Conservation (phyloP, 2,888 invertebrate species). For the Cordilura impudica region DNA sequence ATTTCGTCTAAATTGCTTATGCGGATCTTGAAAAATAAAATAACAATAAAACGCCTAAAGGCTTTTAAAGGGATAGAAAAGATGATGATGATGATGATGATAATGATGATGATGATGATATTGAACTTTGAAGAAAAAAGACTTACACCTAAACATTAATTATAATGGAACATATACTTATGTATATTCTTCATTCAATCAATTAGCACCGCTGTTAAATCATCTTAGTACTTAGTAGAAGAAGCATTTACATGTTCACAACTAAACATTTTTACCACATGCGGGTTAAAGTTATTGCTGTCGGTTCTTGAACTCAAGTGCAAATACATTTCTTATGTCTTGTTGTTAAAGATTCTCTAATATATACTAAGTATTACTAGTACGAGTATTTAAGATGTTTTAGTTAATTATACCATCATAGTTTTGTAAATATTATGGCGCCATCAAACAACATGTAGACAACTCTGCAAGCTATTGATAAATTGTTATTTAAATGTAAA, state of each 20-base stretch:
- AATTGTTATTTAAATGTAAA: not conserved
- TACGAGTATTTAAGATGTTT: conserved; percentile 8
- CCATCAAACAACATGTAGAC: not conserved
- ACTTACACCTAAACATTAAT: not conserved
- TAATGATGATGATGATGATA: not conserved
- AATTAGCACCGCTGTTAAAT: conserved; percentile 54
- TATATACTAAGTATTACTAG: too few relatives aligned
- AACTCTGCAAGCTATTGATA: not conserved
- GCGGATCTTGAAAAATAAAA: not conserved
- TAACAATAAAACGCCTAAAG: conserved; percentile 12
- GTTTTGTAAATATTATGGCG: not conserved
- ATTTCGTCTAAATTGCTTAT: not conserved
- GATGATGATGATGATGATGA: not conserved
- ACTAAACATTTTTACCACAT: conserved; percentile 51
- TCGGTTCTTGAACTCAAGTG: conserved; percentile 48
- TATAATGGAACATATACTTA: not conserved
- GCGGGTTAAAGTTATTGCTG: conserved; percentile 43
- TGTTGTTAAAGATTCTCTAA: not conserved
- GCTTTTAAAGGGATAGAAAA: conserved; percentile 2
- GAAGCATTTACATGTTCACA: not conserved
- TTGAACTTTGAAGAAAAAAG: not conserved
- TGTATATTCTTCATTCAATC: conserved; percentile 31
- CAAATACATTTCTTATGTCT: not conserved
- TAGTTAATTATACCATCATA: conserved; percentile 24
- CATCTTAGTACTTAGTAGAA: conserved; percentile 32